Conservation (phyloP, 2,888 invertebrate species). For the Tetragonula carbonaria region DNA sequence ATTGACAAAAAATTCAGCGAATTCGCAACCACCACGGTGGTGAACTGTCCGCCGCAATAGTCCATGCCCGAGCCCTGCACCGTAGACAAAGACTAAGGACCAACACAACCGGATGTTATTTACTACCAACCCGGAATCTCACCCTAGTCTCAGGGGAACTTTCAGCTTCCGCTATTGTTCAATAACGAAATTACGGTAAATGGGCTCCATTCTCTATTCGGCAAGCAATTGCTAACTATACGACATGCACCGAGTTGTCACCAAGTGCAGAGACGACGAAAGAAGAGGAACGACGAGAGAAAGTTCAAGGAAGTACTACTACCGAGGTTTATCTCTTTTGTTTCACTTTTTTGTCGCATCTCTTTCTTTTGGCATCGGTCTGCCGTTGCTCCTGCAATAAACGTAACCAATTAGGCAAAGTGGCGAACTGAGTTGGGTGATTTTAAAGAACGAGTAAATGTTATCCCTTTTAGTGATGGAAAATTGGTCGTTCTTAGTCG, state of each 20-base stretch:
- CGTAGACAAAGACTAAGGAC: slow-evolving; percentile 72
- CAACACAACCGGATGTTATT: slow-evolving; percentile 31
- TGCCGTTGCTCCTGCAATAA: slow-evolving; percentile 3
- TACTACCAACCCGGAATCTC: slow-evolving; percentile 29
- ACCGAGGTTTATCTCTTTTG: not conserved
- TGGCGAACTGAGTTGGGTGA: too few species aligned
- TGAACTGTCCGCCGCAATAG: slow-evolving; percentile 90
- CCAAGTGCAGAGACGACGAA: not conserved
- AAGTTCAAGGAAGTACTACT: not conserved
- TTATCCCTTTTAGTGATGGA: too few species aligned
- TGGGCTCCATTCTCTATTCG: slow-evolving; percentile 69
- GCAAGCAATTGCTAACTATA: slow-evolving; percentile 49
- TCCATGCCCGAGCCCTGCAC: slow-evolving; percentile 78
- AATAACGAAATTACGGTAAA: slow-evolving; percentile 75
- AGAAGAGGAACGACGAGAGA: not conserved
- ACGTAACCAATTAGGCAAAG: too few species aligned
- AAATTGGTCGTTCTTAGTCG: too few species aligned
- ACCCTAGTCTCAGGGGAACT: slow-evolving; percentile 50
- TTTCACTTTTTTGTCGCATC: not conserved
- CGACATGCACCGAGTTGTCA: slow-evolving; percentile 26
- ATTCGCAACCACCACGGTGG: slow-evolving; percentile 91
- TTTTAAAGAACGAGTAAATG: too few species aligned
- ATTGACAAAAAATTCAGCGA: slow-evolving; percentile 95
- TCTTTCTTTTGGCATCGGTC: not conserved
- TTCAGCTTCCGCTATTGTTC: slow-evolving; percentile 53